A percentile compares a stretch with the other conserved stretches of the same genome.
phyloP scores from a whole-genome alignment of 2,113 vertebrate species.

The Ranitomeya variabilis region DNA sequence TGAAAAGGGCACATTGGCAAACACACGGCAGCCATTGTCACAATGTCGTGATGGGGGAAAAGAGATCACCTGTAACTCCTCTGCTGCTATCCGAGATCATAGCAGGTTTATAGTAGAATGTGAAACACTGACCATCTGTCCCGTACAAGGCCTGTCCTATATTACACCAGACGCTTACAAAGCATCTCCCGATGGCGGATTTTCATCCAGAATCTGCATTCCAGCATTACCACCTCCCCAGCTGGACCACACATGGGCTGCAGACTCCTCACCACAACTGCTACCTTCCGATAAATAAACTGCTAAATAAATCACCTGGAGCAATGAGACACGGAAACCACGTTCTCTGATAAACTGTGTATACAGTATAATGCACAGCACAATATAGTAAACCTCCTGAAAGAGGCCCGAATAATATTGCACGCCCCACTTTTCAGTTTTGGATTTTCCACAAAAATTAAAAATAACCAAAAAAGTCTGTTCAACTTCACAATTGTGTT shows the following conservation, averaged over 20 bases:
- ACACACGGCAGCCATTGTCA: not conserved
- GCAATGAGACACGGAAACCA: not conserved
- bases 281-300: not conserved
- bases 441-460: too few relatives aligned
- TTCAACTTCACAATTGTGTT: too few relatives aligned
- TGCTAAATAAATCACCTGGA: not conserved
- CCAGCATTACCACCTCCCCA: not conserved
- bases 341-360: too few relatives aligned
- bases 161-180: not conserved
- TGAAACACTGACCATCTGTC: not conserved
- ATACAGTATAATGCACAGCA: too few relatives aligned
- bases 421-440: too few relatives aligned
- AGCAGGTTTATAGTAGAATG: not conserved
- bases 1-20: not conserved
- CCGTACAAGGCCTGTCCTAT: not conserved
- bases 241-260: not conserved
- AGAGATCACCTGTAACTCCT: too few relatives aligned
- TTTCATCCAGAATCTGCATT: constrained; percentile 1
- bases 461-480: too few relatives aligned
- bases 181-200: not conserved
- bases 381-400: too few relatives aligned
- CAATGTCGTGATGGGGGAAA: not conserved
- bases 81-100: not conserved
- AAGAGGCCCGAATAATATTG: too few relatives aligned
- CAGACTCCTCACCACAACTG: not conserved